Conservation (phyloP, 2,113 vertebrate genomes). For the Microcebus tavaratra region DNA sequence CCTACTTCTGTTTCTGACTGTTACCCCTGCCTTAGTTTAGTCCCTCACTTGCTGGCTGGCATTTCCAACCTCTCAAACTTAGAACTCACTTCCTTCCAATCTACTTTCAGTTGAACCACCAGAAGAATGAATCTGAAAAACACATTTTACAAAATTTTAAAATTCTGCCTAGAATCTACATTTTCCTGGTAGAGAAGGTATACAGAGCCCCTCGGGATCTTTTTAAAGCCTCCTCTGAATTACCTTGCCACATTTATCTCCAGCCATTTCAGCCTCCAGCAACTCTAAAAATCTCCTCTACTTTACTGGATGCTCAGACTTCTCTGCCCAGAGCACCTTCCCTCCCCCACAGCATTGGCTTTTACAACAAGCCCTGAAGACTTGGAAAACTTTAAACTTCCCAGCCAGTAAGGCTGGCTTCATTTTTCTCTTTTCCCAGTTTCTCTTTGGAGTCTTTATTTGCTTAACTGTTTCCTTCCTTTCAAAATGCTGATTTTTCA, state of each 20-base stretch:
- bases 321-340: background rate
- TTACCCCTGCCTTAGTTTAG: too few species aligned
- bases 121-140: background rate
- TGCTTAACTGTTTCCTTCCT: background rate
- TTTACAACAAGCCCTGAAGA: too few species aligned
- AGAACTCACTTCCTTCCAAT: background rate
- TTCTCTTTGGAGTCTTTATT: background rate
- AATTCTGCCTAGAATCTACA: background rate
- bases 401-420: background rate
- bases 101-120: background rate
- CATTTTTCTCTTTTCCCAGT: background rate
- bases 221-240: background rate
- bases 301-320: background rate
- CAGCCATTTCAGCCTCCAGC: background rate
- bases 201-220: background rate
- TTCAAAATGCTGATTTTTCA: background rate
- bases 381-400: too few species aligned
- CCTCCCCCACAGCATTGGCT: too few species aligned
- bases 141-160: background rate
- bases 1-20: background rate
- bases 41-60: background rate
- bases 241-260: background rate
- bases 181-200: background rate
- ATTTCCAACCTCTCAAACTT: background rate
- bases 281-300: background rate